Evolutionary conservation across 2,113 vertebrate species (phyloP).

Genomic region (Abramis brama): DNA sequence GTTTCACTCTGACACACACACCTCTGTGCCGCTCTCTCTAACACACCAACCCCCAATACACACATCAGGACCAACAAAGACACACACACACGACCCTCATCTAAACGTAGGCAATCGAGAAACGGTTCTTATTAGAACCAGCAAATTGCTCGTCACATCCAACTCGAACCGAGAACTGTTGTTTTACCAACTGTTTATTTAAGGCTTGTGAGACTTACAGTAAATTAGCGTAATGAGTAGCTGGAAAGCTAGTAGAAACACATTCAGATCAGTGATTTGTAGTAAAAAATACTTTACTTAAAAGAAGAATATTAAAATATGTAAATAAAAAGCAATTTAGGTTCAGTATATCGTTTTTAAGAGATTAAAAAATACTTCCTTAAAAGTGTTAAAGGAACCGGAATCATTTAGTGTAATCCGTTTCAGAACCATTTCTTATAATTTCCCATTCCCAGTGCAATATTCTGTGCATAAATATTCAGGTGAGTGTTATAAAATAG

Average conservation of each 20-base stretch:
- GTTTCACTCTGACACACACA: constrained; percentile 67
- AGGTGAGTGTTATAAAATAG: background rate
- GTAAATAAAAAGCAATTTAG: too few species aligned
- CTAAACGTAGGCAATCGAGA: constrained; percentile 13
- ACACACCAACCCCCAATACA: constrained; percentile 33
- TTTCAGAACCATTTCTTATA: background rate
- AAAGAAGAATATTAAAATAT: background rate
- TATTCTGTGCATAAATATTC: background rate
- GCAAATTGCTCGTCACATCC: constrained; percentile 17
- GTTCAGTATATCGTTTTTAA: background rate
- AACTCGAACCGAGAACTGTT: background rate
- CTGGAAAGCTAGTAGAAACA: background rate
- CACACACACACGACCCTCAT: constrained; percentile 35
- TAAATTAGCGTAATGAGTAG: background rate
- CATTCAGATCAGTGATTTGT: background rate
- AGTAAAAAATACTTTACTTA: background rate
- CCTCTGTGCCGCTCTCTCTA: constrained; percentile 25
- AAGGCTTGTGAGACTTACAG: background rate
- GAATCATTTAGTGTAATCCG: background rate
- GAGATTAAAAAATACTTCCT: background rate
- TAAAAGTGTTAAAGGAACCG: background rate
- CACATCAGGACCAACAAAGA: constrained; percentile 36
- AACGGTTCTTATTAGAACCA: background rate
- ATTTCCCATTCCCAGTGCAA: background rate
- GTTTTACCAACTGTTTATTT: background rate